phyloP scores from a whole-genome alignment of 2,797 vertebrate species.

The Leucoraja ocellata region DNA sequence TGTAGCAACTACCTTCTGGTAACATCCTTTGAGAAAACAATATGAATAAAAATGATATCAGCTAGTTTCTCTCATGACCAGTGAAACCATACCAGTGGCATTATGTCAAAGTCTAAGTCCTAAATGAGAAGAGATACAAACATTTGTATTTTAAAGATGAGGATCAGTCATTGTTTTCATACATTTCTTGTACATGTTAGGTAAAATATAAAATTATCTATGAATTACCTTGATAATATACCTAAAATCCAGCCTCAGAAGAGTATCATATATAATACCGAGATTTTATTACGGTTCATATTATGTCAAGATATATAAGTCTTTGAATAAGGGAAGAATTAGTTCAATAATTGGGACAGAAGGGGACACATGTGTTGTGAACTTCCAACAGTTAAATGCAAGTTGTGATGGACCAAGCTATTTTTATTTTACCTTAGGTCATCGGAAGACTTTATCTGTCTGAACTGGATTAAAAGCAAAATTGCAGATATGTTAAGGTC shows the following conservation, averaged over 20 bases:
- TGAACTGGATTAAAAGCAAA: slow-evolving; percentile 5
- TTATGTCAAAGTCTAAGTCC: neutral
- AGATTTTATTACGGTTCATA: neutral
- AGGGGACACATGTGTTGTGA: neutral
- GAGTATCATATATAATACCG: neutral
- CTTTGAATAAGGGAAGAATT: neutral
- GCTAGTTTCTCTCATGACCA: neutral
- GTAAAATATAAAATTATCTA: neutral
- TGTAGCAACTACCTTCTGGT: neutral
- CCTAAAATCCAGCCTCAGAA: neutral
- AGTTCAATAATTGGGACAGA: neutral
- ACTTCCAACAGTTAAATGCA: neutral
- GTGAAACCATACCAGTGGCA: neutral
- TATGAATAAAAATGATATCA: neutral
- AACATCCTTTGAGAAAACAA: neutral
- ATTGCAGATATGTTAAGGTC: neutral
- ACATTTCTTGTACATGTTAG: neutral
- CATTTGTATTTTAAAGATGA: neutral
- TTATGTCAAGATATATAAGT: neutral
- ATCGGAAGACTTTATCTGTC: neutral
- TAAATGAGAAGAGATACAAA: no score
- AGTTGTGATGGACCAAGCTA: neutral
- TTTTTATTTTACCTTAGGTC: neutral
- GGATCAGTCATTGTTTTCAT: neutral
- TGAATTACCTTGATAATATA: neutral